phyloP scores from a whole-genome alignment of 2,797 vertebrate genomes.

The Cynodonichthys magdalenae region DNA sequence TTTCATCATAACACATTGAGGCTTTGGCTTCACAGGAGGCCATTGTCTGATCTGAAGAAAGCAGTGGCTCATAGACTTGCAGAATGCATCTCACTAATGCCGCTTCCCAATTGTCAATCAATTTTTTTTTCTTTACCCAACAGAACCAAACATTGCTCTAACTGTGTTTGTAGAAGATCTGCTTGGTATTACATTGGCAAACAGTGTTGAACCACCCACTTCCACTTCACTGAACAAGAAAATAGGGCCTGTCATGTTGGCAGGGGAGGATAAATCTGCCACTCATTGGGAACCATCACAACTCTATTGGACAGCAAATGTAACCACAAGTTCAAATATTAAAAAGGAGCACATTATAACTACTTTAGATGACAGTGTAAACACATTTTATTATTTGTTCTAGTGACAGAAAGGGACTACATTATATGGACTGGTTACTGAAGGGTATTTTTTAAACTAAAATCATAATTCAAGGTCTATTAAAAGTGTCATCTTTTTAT shows the following conservation, averaged over 20 bases:
- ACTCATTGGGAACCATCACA: constrained; percentile 63
- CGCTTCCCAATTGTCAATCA: constrained; percentile 55
- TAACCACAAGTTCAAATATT: constrained; percentile 51
- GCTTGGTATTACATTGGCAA: constrained; percentile 67
- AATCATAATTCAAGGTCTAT: constrained; percentile 15
- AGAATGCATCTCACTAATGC: constrained; percentile 42
- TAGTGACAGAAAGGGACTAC: not conserved
- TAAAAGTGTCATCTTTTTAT: not conserved
- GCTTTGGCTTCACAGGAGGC: constrained; percentile 44
- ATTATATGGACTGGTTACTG: not conserved
- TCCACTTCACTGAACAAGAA: constrained; percentile 72
- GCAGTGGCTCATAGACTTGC: constrained; percentile 33
- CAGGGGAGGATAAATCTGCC: constrained; percentile 68
- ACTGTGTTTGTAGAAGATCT: constrained; percentile 71
- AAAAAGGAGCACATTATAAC: constrained; percentile 50
- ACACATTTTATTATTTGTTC: not conserved
- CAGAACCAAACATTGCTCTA: constrained; percentile 61
- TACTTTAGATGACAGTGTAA: constrained; percentile 14
- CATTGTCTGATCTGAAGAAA: constrained; percentile 28
- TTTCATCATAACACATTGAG: constrained; percentile 44
- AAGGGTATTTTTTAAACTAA: constrained; percentile 36
- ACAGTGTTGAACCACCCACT: constrained; percentile 64
- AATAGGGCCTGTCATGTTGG: constrained; percentile 62
- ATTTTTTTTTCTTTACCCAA: constrained; percentile 60
- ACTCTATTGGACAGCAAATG: constrained; percentile 59